Conservation (phyloP, 2,113 vertebrate genomes). For the Thunnus maccoyii region DNA sequence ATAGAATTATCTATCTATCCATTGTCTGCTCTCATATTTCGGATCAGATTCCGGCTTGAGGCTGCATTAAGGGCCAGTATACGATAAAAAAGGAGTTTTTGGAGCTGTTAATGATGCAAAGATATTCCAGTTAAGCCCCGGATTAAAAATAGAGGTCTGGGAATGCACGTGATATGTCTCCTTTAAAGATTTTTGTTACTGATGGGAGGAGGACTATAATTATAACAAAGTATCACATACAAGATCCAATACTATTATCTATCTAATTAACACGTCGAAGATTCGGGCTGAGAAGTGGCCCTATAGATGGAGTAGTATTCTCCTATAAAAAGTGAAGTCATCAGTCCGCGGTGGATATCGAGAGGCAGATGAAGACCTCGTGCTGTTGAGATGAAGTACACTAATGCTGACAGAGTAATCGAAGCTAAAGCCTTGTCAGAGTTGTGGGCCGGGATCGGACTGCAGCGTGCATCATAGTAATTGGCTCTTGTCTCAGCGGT, state of each 20-base stretch:
- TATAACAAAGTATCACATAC: neutral
- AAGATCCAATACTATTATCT: neutral
- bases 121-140: no score
- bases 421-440: conserved; percentile 50
- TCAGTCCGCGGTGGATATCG: neutral
- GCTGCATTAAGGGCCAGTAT: no score
- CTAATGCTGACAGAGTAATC: conserved; percentile 62
- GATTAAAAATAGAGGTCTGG: no score
- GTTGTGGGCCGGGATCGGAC: conserved; percentile 34
- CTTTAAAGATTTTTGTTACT: no score
- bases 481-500: conserved; percentile 62
- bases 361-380: conserved; percentile 29
- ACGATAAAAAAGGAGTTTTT: no score
- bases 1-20: neutral
- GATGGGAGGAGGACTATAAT: neutral
- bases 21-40: no score
- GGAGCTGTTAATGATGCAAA: no score
- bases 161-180: no score
- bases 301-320: neutral
- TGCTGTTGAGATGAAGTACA: conserved; percentile 39
- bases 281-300: neutral
- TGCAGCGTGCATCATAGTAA: conserved; percentile 61
- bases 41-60: no score
- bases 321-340: neutral
- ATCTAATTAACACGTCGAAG: neutral